Base-by-base conservation (phyloP, 2,888 invertebrate genomes). In the Cataglyphis rosenhaueri region DNA sequence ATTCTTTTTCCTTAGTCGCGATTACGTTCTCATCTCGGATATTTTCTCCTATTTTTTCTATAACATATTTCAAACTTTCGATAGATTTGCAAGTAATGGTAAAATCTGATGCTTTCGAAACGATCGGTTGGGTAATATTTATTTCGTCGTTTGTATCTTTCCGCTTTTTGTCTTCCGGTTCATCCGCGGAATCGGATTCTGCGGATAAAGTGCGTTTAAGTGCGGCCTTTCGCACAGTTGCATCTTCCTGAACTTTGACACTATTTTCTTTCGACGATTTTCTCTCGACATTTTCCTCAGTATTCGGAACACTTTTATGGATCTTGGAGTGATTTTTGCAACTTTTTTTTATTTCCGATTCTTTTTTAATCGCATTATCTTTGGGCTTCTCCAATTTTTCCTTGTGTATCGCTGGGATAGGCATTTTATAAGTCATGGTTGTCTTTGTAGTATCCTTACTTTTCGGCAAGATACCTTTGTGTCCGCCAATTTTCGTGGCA, bases 361-460 rank as follows among this genome's bases (percentile, higher is more conserved):
- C 91, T 78, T 91, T 92, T 8, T 83, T 87, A 15, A 41, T 55
- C 18, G 48, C 15, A 3, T 64, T 86, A 61, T 92, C 92, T 29
- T 90, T 91, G n/a, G 48, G 59, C 70, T 90, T 92, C 57, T 89
- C 89, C 3, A 88, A 79, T 74, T 93, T 93, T n/a, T 93, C 94
- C 71, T 93, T 93, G 66, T 93, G 93, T 79, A 94, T 91, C 44
- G 94, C 94, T 6, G 94, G 94, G 64, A 94, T 94, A 70, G 94
- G 94, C 86, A 94, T 94, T 90, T 94, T 94, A 71, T 94, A 94
- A 10, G 94, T 89, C 94, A 94, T 94, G 15, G 94, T 94, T 5
- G 94, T 94, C 66, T 93, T 93, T 10, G 94, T 94, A 15, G 93
- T 93, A 85, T 94, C 94, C 71, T 92, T 91, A 25, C 93, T 92